Evolutionary conservation across 2,113 vertebrate species (phyloP), one percentile per base, ranked within the genome.

Genomic region (Bagarius yarrelli): DNA sequence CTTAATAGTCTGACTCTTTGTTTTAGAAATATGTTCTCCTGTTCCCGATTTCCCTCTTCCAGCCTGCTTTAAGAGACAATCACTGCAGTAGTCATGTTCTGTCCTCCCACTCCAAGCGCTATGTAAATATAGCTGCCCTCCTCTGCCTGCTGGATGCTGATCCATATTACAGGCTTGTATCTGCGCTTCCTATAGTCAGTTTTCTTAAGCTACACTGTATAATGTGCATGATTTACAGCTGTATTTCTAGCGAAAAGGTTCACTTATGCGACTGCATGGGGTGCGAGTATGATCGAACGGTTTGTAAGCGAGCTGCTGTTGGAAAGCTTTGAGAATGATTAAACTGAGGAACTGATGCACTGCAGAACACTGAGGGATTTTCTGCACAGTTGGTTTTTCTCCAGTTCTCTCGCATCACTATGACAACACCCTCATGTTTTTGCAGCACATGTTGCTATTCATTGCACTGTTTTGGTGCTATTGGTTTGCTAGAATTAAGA

Each of bases 351-450:
- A 80, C 74, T 88, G 85, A 88, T 86, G 89, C 83, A 85, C 85
- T 82, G 84, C 80, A 82, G 70, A 85, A 87, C 85, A 57, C 83
- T 71, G 47, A 80, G 74, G 83, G 79, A 82, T 85, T 73, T 86
- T 89, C 84, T 88, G 85, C 88, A 84, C 69, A 81, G 86, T 85
- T 87, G 87, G 85, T 90, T 89, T 84, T 90, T 91, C 90, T 89
- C 86, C 86, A 81, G 69, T 86, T 89, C 71, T 89, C 87, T 90
- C 87, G 76, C 87, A 92, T 94, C 92, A 92, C 93, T 93, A 93
- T 93, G 92, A 93, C 91, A 93, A 94, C 92, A 90, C 80, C 60
- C 90, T 93, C 90, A 91, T 92, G 89, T 76, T 79, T 83, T 86
- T 81, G 87, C 87, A 84, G 84, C 88, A 88, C 88, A 83, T 85